These are phyloP conservation scores for Cephus pulcher DNA, from an alignment of 2,888 invertebrate species.

Conservation along the genomic window DNA sequence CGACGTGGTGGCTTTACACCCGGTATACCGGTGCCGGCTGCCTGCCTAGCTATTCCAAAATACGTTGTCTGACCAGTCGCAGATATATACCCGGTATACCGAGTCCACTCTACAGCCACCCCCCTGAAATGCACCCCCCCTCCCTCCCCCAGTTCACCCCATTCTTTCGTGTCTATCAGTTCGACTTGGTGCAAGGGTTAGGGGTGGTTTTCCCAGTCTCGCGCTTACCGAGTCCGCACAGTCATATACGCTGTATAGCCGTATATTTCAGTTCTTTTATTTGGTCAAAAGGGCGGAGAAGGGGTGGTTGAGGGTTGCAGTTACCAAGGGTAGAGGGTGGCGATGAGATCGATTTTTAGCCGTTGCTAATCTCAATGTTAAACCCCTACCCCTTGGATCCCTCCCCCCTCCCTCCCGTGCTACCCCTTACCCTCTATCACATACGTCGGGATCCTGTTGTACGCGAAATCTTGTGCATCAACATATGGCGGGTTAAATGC, in stretches of 20 bases:
- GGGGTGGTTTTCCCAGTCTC: constrained; percentile 14
- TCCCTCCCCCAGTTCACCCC: constrained; percentile 29
- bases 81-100: constrained; percentile 36
- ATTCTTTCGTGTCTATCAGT: constrained; percentile 27
- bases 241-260: constrained; percentile 38
- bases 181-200: constrained; percentile 1
- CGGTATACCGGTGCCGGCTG: no score
- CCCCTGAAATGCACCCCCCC: constrained; percentile 26
- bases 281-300: constrained; percentile 54
- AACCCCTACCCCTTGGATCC: constrained; percentile 29
- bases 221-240: constrained; percentile 6
- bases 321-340: constrained; percentile 37
- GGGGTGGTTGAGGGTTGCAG: not conserved
- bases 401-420: not conserved
- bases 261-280: constrained; percentile 61
- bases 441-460: no score
- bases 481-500: no score
- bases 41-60: constrained; percentile 31
- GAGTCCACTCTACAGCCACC: constrained; percentile 39
- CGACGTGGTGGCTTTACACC: no score
- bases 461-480: no score
- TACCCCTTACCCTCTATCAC: not conserved
- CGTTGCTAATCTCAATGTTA: constrained; percentile 64
- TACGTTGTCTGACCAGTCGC: constrained; percentile 60
- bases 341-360: constrained; percentile 66